phyloP scores from a whole-genome alignment of 2,797 vertebrate genomes.

The Macrochelys suwanniensis region DNA sequence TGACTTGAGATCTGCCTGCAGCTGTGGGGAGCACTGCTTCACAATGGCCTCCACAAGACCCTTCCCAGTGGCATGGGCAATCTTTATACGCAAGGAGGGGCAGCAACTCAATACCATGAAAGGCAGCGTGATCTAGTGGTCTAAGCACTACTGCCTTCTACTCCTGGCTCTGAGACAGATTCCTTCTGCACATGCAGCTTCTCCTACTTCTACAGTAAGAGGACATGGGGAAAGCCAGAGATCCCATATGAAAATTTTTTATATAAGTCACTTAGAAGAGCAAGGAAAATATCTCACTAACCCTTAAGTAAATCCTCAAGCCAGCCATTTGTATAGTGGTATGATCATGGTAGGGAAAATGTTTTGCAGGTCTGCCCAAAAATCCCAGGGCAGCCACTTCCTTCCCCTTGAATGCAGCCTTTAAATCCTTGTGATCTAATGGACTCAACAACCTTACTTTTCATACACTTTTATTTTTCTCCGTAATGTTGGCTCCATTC shows the following conservation, averaged over 20 bases:
- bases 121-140: background rate
- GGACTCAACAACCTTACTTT: background rate
- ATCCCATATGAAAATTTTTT: background rate
- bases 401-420: background rate
- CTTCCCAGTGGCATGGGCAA: background rate
- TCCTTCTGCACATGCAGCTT: background rate
- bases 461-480: background rate
- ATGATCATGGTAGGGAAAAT: background rate
- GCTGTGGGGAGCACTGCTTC: accelerated
- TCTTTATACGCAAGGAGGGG: too few relatives aligned
- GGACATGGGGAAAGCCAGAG: background rate
- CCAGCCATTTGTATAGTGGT: background rate
- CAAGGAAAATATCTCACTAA: background rate
- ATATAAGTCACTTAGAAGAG: background rate
- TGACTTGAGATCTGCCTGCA: background rate
- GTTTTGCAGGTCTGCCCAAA: background rate
- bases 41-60: background rate
- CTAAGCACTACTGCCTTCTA: background rate
- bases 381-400: background rate
- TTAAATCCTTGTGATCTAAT: background rate
- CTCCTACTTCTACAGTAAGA: background rate
- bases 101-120: background rate
- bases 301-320: background rate
- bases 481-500: background rate
- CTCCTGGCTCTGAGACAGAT: too few relatives aligned